phyloP scores from a whole-genome alignment of 2,888 invertebrate genomes.

The Toxonevra muliebris region DNA sequence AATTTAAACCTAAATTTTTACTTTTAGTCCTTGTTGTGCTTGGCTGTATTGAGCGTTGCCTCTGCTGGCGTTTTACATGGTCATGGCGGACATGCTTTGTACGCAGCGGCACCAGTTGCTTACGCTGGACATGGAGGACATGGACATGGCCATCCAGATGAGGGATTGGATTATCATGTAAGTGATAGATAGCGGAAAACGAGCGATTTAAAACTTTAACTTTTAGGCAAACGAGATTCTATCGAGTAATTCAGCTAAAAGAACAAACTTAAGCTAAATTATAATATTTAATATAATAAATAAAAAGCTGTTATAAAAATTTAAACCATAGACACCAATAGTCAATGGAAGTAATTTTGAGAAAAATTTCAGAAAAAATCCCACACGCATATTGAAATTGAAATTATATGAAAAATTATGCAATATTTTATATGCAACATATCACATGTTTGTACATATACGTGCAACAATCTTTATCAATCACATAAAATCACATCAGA shows the following conservation, averaged over 20 bases:
- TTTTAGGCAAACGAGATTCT: no score
- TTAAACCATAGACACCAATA: constrained; percentile 17
- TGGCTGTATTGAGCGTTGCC: constrained; percentile 63
- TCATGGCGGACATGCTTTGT: constrained; percentile 48
- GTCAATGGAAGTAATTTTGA: no score
- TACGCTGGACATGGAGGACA: constrained; percentile 38
- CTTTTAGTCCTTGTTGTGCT: constrained; percentile 62
- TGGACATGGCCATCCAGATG: constrained; percentile 52
- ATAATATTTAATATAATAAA: constrained; percentile 9
- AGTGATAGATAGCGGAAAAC: constrained; percentile 44
- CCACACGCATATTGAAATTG: no score
- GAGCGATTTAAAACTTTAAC: background rate
- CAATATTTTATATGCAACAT: no score
- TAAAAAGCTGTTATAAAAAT: constrained; percentile 7
- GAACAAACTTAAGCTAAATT: no score
- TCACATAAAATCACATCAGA: no score
- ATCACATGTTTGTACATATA: no score
- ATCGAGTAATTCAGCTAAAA: no score
- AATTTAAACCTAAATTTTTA: constrained; percentile 32
- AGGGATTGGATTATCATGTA: constrained; percentile 63
- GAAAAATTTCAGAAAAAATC: no score
- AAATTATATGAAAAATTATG: no score
- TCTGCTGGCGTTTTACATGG: constrained; percentile 62
- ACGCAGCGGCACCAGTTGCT: constrained; percentile 55
- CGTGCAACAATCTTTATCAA: no score